Evolutionary conservation across 2,888 invertebrate genomes (phyloP), one percentile per base, ranked within the genome.

Genomic region (Conomelus anceps): DNA sequence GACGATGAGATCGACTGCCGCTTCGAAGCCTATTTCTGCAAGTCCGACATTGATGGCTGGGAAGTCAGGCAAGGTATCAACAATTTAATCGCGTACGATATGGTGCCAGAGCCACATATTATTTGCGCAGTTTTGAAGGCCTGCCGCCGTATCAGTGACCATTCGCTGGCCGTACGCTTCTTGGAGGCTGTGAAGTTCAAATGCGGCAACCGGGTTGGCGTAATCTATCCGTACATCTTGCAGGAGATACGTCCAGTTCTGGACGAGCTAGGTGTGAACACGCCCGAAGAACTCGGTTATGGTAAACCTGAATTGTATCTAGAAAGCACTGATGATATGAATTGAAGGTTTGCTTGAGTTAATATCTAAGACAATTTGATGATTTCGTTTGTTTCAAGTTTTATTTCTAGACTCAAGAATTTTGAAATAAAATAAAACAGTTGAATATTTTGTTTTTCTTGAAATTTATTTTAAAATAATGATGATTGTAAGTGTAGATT

Each of bases 231-330:
- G 0, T 98, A 97, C 93, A 94, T 98, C 91, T 93, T 98, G 90
- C 96, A 98, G 93, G 97, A 99, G 94, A 96, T 99, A 92, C 95
- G 95, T 92, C 99, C 99, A 23, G 98, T 98, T 0, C 95, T 99
- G 90, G 95, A 96, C 41, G 98, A 99, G 94, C 94, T 99, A 90
- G 99, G 99, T 86, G 96, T 99, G 91, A 96, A 96, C 89, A 98
- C 99, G 24, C 97, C 97, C 0, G 99, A 99, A 93, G 98, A 99
- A 93, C 94, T 99, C 92, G 99, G 99, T 91, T 99, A 98, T 92
- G 98, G 99, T 94, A 97, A 98, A 94, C 99, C 99, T 89, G 99
- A 99, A 94, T 94, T 99, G 93, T 98, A 97, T 90, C 94, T 98
- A 91, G 94, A 96, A 92, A 95, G 95, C 92, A 96, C 97, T 90